phyloP scores from a whole-genome alignment of 2,797 vertebrate genomes.

The Chrysolophus pictus region DNA sequence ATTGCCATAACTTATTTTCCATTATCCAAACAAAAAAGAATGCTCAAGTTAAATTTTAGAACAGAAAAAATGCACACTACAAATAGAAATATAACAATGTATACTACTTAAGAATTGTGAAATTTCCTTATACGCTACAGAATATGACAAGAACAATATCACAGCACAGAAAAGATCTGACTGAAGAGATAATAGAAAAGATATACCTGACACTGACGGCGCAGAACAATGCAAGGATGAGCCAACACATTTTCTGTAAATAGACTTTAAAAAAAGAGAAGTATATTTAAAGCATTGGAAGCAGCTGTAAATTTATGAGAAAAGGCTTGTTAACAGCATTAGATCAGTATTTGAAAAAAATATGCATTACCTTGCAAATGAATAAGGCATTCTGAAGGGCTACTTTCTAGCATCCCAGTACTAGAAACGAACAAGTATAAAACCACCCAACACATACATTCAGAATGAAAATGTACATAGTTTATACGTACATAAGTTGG shows the following conservation, averaged over 20 bases:
- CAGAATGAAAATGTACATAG: background rate
- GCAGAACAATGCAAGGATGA: conserved; percentile 95
- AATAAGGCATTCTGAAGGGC: background rate
- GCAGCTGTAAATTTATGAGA: background rate
- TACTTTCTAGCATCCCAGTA: background rate
- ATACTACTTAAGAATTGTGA: background rate
- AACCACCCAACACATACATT: background rate
- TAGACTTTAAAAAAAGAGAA: conserved; percentile 80
- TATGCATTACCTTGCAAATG: background rate
- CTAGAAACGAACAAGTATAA: background rate
- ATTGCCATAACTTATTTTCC: background rate
- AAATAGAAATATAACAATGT: background rate
- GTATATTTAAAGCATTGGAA: background rate
- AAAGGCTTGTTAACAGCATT: background rate
- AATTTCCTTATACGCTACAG: background rate
- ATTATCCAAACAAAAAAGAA: background rate
- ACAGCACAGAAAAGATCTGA: background rate
- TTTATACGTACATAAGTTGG: too few species aligned
- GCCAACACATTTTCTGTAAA: conserved; percentile 98
- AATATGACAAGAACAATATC: background rate
- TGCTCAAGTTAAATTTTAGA: background rate
- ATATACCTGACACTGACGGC: conserved; percentile 95
- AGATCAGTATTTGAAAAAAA: background rate
- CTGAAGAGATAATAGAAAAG: background rate
- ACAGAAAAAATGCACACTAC: background rate